Evolutionary conservation across 2,113 vertebrate genomes (phyloP), one percentile per base, ranked within the genome.

Genomic region (Typhlomys cinereus): DNA sequence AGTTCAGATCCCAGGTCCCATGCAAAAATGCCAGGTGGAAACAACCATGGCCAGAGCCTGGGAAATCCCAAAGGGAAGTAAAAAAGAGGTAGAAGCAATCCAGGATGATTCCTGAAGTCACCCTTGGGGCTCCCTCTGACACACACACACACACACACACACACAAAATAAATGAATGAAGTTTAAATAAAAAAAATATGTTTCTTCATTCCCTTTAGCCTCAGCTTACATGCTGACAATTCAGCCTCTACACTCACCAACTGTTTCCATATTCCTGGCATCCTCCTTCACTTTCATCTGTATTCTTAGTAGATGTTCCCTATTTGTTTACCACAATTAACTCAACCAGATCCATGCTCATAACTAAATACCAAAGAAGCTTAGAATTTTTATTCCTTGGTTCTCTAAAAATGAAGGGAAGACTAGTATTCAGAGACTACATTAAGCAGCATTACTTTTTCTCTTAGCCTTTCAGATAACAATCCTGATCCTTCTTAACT

Each of bases 371-470:
- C 44, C 69, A 91, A 23, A 59, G 59, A 82, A 91, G 17, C 13
- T 93, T 9, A n/a, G n/a, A n/a, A n/a, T n/a, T n/a, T n/a, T n/a
- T n/a, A n/a, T n/a, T n/a, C n/a, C n/a, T n/a, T n/a, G n/a, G n/a
- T n/a, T n/a, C n/a, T n/a, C n/a, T 66, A 62, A 86, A 20, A 79
- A 21, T 48, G 61, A 90, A 78, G 15, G 7, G 67, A 86, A 66
- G 9, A 62, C 23, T 84, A 52, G 20, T 62, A 89, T n/a, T 10
- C 29, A 20, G 27, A 64, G 46, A 52, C 13, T 20, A 89, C 36
- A 20, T 39, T 78, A 69, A 83, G 39, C 83, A 94, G n/a, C 23
- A 29, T 57, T 57, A 80, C 44, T 80, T 90, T 91, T 87, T 79
- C 27, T 54, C 57, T 75, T 70, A 85, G 48, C 23, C 75, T 76